A percentile compares a stretch with the other conserved stretches of the same genome.
These are phyloP conservation scores for Canis aureus DNA, from an alignment of 2,113 vertebrate genomes.

Conservation along the genomic window DNA sequence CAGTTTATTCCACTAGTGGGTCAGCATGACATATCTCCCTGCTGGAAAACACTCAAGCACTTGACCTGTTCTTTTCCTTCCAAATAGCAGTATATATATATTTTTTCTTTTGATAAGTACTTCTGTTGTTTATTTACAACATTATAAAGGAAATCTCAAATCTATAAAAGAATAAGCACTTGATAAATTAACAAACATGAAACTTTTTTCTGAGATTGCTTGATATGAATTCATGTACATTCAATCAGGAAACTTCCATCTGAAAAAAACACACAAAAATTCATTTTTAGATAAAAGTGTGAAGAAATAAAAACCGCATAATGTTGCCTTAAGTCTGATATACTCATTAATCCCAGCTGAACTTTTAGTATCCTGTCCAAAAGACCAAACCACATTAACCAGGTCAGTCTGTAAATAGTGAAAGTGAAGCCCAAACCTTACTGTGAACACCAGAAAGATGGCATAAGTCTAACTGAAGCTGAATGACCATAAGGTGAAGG, in stretches of 20 bases:
- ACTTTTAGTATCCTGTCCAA: not conserved
- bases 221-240: not conserved
- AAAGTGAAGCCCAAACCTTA: not conserved
- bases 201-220: not conserved
- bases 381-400: not conserved
- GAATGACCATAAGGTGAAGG: not conserved
- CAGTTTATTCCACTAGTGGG: not conserved
- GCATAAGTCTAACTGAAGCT: not conserved
- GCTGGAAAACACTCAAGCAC: not conserved
- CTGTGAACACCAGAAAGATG: not conserved
- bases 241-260: not conserved
- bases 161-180: not conserved
- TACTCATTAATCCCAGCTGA: not conserved
- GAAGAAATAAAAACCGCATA: not conserved
- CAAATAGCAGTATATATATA: not conserved
- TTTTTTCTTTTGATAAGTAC: not conserved
- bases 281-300: not conserved
- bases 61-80: not conserved
- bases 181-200: not conserved
- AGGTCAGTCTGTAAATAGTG: not conserved
- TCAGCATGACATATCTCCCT: not conserved
- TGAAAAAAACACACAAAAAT: not conserved
- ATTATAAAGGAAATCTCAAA: not conserved
- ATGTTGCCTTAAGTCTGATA: not conserved
- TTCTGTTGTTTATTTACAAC: not conserved